Evolutionary conservation across 2,888 invertebrate species (phyloP).

Genomic region (Sepiola atlantica): DNA sequence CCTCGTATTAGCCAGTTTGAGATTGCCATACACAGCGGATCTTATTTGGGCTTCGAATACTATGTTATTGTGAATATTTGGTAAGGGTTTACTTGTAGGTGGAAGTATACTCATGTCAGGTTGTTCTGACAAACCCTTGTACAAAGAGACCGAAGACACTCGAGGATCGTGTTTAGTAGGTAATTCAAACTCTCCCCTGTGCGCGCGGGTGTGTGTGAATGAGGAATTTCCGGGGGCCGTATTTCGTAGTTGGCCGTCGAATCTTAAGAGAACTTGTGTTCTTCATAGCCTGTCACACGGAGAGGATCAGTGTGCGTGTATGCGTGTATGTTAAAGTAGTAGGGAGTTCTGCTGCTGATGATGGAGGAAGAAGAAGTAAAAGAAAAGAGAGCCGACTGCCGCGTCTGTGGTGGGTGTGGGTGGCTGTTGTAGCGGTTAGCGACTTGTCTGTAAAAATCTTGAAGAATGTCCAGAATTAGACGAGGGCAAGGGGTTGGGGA

Average conservation of each 20-base stretch:
- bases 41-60: no score
- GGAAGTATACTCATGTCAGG: no score
- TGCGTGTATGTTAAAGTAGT: background rate
- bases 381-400: background rate
- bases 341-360: background rate
- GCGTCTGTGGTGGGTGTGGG: background rate
- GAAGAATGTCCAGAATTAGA: slow-evolving; percentile 11
- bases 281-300: slow-evolving; percentile 15
- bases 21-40: no score
- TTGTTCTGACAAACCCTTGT: no score
- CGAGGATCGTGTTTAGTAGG: no score
- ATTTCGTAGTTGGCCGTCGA: background rate
- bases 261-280: background rate
- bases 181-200: no score
- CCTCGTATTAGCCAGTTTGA: no score
- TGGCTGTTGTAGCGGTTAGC: background rate
- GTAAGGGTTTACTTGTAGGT: no score
- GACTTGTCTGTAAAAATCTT: slow-evolving; percentile 20
- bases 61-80: no score
- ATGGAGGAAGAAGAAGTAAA: background rate
- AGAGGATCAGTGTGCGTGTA: background rate
- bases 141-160: no score
- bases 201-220: background rate
- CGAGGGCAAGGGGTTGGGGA: background rate
- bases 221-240: slow-evolving; percentile 2